These are phyloP conservation scores for Cordilura impudica DNA, from an alignment of 2,888 invertebrate species.

Conservation along the genomic window DNA sequence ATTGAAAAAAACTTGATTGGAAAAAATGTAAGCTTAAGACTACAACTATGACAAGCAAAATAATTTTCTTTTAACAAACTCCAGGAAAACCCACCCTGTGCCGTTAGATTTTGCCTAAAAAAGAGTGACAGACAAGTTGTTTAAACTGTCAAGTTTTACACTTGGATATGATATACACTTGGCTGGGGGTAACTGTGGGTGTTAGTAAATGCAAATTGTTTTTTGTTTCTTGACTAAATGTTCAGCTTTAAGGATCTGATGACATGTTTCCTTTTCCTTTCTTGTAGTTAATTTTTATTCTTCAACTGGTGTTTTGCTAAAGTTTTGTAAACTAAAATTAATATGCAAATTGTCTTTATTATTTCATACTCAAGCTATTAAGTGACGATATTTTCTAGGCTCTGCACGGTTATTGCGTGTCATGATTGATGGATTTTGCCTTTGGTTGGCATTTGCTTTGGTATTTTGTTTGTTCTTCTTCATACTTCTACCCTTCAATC, in stretches of 20 bases:
- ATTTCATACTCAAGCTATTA: slow-evolving; percentile 34
- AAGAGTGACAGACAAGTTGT: slow-evolving; percentile 59
- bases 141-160: slow-evolving; percentile 61
- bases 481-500: slow-evolving; percentile 67
- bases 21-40: slow-evolving; percentile 50
- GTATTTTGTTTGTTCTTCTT: slow-evolving; percentile 37
- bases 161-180: slow-evolving; percentile 34
- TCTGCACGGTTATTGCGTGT: slow-evolving; percentile 57
- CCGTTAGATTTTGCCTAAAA: slow-evolving; percentile 6
- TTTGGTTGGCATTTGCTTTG: slow-evolving; percentile 69
- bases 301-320: neutral
- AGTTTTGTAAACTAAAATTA: slow-evolving; percentile 23
- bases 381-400: slow-evolving; percentile 42
- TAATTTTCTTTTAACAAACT: neutral
- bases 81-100: neutral
- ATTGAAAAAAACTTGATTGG: slow-evolving; percentile 55
- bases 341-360: slow-evolving; percentile 63
- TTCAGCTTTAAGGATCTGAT: slow-evolving; percentile 52
- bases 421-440: slow-evolving; percentile 75
- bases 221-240: slow-evolving; percentile 1
- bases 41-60: slow-evolving; percentile 41
- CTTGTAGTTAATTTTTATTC: slow-evolving; percentile 10
- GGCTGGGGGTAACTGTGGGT: neutral
- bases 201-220: slow-evolving; percentile 39
- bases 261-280: slow-evolving; percentile 51